phyloP scores from a whole-genome alignment of 1,140 invertebrate genomes.

The Nasonia giraulti region DNA sequence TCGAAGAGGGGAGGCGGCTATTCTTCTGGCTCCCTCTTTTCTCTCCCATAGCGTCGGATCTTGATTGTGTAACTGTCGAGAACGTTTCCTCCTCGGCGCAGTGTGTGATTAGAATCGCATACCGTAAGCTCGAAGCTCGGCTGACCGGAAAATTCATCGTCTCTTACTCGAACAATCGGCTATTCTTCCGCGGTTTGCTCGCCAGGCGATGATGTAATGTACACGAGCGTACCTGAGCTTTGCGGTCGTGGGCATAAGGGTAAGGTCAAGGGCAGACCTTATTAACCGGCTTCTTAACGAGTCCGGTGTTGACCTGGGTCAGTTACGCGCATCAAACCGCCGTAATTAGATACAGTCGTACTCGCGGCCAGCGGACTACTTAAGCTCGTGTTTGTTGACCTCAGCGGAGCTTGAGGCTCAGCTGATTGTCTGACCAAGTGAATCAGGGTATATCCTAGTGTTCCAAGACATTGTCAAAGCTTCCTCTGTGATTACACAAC shows the following conservation, averaged over 20 bases:
- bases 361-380: background rate
- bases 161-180: background rate
- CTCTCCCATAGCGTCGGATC: constrained; percentile 43
- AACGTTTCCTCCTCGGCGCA: constrained; percentile 55
- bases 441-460: background rate
- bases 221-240: background rate
- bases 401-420: background rate
- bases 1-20: constrained; percentile 55
- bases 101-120: constrained; percentile 50
- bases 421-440: background rate
- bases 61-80: constrained; percentile 62
- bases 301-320: background rate
- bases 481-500: background rate
- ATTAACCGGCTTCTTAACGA: background rate
- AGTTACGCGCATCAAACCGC: background rate
- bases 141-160: background rate
- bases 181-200: background rate
- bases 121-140: background rate
- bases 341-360: background rate
- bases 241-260: background rate
- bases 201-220: background rate
- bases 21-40: constrained; percentile 30
- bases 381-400: background rate
- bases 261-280: constrained; percentile 2
- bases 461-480: background rate